Base-by-base conservation (phyloP, 30 jellyfish, hydroid and myxozoan genomes). In the Cassiopea xamachana region DNA sequence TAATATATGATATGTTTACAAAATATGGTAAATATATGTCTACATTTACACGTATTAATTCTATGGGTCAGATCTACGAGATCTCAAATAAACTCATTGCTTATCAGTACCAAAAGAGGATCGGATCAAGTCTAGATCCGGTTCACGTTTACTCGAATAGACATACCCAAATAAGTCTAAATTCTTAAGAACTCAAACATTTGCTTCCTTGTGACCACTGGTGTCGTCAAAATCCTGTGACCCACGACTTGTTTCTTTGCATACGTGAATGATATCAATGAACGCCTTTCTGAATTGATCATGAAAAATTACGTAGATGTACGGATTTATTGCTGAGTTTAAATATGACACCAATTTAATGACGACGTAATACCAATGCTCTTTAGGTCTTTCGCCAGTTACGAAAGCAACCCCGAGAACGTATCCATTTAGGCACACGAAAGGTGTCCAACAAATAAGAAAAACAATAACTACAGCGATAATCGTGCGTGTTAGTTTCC, bases 391-490 rank as follows among this genome's bases (percentile, higher is more conserved):
- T 1, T 48, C 1, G 19, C 77, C 43, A 46, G 9, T 15, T 13
- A 62, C 43, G 70, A 18, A 69, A 1, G 80, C 82, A 7, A 15
- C 68, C 68, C 39, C 15, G 7, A 82, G 45, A 39, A 60, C 43
- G 48, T 47, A 47, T 39, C 55, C 71, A 46, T 69, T 82, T 12
- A 5, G 68, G 68, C 72, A 27, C 2, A 67, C 80, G 51, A 82
- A 82, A 12, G 90, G 90, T 6, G 90, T 68, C 90, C 90, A 82
- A 44, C 82, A 82, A 49, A 82, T 60, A 19, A 64, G 49, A 18
- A 82, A 82, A 7, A 48, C 49, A 14, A 82, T 15, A 7, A 82
- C 48, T 1, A 82, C 68, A 2, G 73, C 77, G 1, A 67, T 18
- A 15, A 68, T 10, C 1, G 82, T 82, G 17, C 90, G 82, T 0